A percentile compares a stretch with the other conserved stretches of the same genome.
phyloP scores from a whole-genome alignment of 2,797 vertebrate genomes.

The Sciurus carolinensis region DNA sequence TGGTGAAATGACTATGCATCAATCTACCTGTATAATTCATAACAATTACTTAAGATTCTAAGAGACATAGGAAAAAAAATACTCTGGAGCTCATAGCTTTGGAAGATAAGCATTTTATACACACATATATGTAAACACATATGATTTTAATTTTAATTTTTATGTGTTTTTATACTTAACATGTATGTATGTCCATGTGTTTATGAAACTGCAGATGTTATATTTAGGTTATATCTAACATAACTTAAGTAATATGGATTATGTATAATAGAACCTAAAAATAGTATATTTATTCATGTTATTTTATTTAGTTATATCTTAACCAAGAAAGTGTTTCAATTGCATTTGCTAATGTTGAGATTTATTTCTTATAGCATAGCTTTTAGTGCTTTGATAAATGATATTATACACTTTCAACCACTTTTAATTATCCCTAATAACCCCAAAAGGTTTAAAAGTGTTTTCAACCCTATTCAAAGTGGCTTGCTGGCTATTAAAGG shows the following conservation, averaged over 20 bases:
- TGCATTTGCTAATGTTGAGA: slow-evolving; percentile 65
- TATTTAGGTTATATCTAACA: slow-evolving; percentile 29
- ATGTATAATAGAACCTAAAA: slow-evolving; percentile 24
- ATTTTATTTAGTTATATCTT: slow-evolving; percentile 67
- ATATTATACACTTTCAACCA: slow-evolving; percentile 82
- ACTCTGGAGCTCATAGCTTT: neutral
- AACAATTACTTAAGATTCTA: neutral
- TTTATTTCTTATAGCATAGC: slow-evolving; percentile 68
- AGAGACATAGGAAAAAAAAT: neutral
- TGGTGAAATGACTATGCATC: neutral
- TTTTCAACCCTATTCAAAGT: slow-evolving; percentile 79
- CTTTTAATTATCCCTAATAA: slow-evolving; percentile 85
- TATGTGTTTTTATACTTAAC: neutral
- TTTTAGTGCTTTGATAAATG: slow-evolving; percentile 84
- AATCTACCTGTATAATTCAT: neutral
- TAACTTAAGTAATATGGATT: neutral
- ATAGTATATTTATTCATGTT: slow-evolving; percentile 21
- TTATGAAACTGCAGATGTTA: neutral
- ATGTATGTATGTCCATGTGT: neutral
- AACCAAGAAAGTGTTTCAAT: slow-evolving; percentile 66
- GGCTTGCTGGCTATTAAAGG: slow-evolving; percentile 75
- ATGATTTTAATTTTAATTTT: neutral
- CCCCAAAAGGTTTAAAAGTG: slow-evolving; percentile 80
- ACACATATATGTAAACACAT: neutral
- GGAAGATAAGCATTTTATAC: neutral